Base-by-base conservation (phyloP, 1,140 invertebrate species). In the Micrasema longulum region DNA sequence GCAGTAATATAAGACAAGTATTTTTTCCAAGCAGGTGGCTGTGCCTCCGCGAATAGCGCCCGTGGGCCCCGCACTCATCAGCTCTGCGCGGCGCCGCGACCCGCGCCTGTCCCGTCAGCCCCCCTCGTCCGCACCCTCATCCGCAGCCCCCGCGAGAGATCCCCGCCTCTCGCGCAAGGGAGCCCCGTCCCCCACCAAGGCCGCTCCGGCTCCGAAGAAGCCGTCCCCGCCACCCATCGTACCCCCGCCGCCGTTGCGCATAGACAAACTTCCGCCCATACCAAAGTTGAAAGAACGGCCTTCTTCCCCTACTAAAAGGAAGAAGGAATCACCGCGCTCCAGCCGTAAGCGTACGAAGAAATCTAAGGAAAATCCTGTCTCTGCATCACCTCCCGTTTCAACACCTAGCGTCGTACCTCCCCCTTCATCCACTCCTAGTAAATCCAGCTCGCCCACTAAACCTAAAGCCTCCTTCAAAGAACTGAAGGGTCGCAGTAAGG, bases 11-110 rank as follows among this genome's bases (percentile, higher is more conserved):
- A 31, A n/a, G n/a, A n/a, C 7, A 31, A 4, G n/a, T 14, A 47
- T 47, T 5, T 47, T 47, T 14, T n/a, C n/a, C 20, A 22, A 5
- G 18, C 22, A 52, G 48, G 43, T 45, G 12, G 12, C 47, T 1
- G 26, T 12, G 6, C 7, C 38, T 23, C 81, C 86, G 2, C 86
- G 88, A 73, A 91, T 92, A 67, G 86, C 89, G 55, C 91, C 91
- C 22, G 90, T 89, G 7, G 91, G 88, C 80, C 86, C 86, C 20
- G 86, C 88, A 14, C 80, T 90, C 45, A 79, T 89, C 1, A 86
- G 83, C 11, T 82, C 86, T 0, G 85, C 85, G 10, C 83, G 84
- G 6, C 83, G 79, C 18, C 82, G 89, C 10, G 89, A 91, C 84
- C 89, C 89, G 10, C 85, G 89, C 26, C 76, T 91, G 38, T 80